Percentiles rank a stretch among this genome's conserved stretches.
Conservation (phyloP, 1,140 invertebrate genomes). For the Sinella curviseta region DNA sequence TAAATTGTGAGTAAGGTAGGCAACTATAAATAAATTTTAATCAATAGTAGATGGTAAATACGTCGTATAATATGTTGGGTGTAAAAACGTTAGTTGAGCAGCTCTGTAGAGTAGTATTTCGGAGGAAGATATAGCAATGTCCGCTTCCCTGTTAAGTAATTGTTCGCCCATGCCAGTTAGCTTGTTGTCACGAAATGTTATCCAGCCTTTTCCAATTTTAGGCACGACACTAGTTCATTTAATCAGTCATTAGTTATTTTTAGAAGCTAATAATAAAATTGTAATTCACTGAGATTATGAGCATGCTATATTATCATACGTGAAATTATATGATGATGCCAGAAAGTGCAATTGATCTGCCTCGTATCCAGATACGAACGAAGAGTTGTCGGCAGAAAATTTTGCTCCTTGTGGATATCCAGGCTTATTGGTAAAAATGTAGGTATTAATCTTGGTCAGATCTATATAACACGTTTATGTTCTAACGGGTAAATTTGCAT, state of each 20-base stretch:
- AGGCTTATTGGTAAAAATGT: conserved; percentile 13
- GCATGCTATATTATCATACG: too few relatives aligned
- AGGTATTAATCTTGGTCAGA: too few relatives aligned
- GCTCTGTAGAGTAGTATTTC: conserved; percentile 35
- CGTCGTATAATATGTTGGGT: conserved; percentile 22
- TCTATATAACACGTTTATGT: too few relatives aligned
- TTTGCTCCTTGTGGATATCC: background rate
- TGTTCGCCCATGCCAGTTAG: conserved; percentile 34
- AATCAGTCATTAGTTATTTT: too few relatives aligned
- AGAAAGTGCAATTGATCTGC: conserved; percentile 6
- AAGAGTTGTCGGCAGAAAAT: background rate
- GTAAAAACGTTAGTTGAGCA: background rate
- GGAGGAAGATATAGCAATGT: conserved; percentile 31
- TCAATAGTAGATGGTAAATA: background rate
- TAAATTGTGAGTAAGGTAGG: too few relatives aligned
- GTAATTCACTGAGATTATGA: too few relatives aligned
- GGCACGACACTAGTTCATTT: conserved; percentile 26
- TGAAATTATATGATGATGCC: conserved; percentile 5
- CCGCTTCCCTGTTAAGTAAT: conserved; percentile 33
- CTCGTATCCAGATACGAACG: background rate
- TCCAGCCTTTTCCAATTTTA: conserved; percentile 15
- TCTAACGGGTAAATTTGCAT: too few relatives aligned
- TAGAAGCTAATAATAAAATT: too few relatives aligned
- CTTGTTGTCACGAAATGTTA: conserved; percentile 30
- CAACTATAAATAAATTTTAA: too few relatives aligned